Conservation (phyloP, 2,113 vertebrate genomes). For the Cyanoderma ruficeps region DNA sequence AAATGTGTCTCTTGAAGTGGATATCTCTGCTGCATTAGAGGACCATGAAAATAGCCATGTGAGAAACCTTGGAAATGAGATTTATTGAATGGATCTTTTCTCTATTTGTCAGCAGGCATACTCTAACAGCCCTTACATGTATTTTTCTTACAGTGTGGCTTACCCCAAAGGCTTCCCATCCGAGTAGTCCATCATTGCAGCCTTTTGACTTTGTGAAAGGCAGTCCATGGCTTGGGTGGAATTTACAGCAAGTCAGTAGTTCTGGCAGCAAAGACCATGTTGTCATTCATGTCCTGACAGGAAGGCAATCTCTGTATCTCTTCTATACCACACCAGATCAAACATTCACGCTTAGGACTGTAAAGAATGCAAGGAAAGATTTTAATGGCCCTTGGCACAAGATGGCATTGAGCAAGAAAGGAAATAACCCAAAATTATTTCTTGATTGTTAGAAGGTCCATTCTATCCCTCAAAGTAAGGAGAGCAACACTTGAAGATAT, state of each 20-base stretch:
- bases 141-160: conserved; percentile 58
- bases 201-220: conserved; percentile 73
- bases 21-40: not conserved
- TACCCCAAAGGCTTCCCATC: conserved; percentile 74
- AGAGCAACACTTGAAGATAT: conserved; percentile 29
- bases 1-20: not conserved
- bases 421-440: conserved; percentile 66
- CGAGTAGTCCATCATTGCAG: conserved; percentile 72
- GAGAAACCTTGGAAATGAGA: not conserved
- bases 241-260: conserved; percentile 79
- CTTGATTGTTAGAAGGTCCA: conserved; percentile 71
- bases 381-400: conserved; percentile 80
- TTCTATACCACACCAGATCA: conserved; percentile 58
- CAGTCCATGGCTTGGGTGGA: conserved; percentile 55
- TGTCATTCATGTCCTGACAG: conserved; percentile 66
- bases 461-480: conserved; percentile 46
- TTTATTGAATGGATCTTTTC: not conserved
- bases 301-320: conserved; percentile 62
- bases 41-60: not conserved
- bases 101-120: not conserved
- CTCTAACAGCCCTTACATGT: not conserved
- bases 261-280: conserved; percentile 63
- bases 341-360: conserved; percentile 62
- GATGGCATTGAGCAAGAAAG: conserved; percentile 70
- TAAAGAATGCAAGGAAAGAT: conserved; percentile 58